Evolutionary conservation across 53 echinoderm and acorn worm genomes (phyloP).

Genomic region (Mesocentrotus franciscanus): DNA sequence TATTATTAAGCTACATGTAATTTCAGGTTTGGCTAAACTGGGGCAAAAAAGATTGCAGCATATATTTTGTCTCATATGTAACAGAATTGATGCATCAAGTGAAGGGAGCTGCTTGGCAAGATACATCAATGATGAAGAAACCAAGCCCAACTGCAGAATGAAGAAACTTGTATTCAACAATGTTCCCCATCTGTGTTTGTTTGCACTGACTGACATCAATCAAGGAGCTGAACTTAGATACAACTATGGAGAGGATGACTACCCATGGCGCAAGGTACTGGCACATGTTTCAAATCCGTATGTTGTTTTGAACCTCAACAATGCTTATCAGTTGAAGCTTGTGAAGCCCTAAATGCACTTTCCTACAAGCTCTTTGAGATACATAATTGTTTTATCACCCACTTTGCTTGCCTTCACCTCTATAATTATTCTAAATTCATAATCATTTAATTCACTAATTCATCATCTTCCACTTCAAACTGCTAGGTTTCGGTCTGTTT

Average conservation of each 20-base stretch:
- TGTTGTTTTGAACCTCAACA: slow-evolving; percentile 50
- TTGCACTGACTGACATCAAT: slow-evolving; percentile 71
- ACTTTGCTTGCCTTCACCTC: slow-evolving; percentile 50
- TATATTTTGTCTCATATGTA: slow-evolving; percentile 53
- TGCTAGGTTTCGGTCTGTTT: slow-evolving; percentile 57
- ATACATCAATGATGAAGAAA: slow-evolving; percentile 76
- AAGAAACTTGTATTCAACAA: slow-evolving; percentile 64
- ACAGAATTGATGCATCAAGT: slow-evolving; percentile 77
- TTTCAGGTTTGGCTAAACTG: background rate
- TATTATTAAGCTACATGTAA: background rate
- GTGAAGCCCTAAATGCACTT: slow-evolving; percentile 63
- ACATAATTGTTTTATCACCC: slow-evolving; percentile 44
- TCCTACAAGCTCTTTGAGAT: slow-evolving; percentile 56
- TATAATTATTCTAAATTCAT: slow-evolving; percentile 42
- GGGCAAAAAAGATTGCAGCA: slow-evolving; percentile 30
- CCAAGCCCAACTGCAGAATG: slow-evolving; percentile 67
- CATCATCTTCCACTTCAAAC: slow-evolving; percentile 59
- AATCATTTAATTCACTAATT: slow-evolving; percentile 52
- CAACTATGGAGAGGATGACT: slow-evolving; percentile 74
- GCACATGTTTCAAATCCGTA: slow-evolving; percentile 50
- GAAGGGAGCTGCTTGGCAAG: slow-evolving; percentile 61
- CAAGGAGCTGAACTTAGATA: slow-evolving; percentile 68
- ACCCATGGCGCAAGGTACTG: slow-evolving; percentile 77
- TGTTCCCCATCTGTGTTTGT: slow-evolving; percentile 68
- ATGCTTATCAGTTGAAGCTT: slow-evolving; percentile 61